Percentiles rank a stretch among this genome's conserved stretches.
phyloP scores from a whole-genome alignment of 2,888 invertebrate species.

The Campoplex capitator region DNA sequence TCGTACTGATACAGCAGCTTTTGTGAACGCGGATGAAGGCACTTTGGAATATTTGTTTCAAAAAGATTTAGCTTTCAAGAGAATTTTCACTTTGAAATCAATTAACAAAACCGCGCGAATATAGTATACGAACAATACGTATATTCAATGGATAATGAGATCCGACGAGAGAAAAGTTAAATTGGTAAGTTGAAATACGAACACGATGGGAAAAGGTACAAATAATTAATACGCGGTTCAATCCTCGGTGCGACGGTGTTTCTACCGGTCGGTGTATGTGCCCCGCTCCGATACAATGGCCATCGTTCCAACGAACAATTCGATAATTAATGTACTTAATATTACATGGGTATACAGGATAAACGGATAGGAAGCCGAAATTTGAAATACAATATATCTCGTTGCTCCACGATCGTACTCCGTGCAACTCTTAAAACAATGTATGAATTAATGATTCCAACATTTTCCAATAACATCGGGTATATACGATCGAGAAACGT shows the following conservation, averaged over 20 bases:
- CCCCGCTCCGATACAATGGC: neutral
- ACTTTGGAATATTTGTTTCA: neutral
- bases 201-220: neutral
- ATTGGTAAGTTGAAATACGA: neutral
- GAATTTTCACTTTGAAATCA: neutral
- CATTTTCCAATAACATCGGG: conserved; percentile 44
- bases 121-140: neutral
- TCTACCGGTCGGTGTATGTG: neutral
- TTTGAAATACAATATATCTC: conserved; percentile 28
- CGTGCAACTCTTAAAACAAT: conserved; percentile 26
- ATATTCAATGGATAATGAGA: neutral
- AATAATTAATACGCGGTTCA: neutral
- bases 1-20: neutral
- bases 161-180: neutral
- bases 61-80: neutral
- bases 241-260: conserved; percentile 1
- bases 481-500: neutral
- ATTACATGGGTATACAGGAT: conserved; percentile 28
- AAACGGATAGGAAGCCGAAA: conserved; percentile 4
- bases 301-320: conserved; percentile 30
- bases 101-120: neutral
- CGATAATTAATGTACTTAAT: conserved; percentile 49
- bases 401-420: conserved; percentile 14
- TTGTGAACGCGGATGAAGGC: neutral
- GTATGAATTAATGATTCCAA: conserved; percentile 57